Evolutionary conservation across 23 tunicate species (phyloP), one percentile per base, ranked within the genome.

Genomic region (Aplidium turbinatum): DNA sequence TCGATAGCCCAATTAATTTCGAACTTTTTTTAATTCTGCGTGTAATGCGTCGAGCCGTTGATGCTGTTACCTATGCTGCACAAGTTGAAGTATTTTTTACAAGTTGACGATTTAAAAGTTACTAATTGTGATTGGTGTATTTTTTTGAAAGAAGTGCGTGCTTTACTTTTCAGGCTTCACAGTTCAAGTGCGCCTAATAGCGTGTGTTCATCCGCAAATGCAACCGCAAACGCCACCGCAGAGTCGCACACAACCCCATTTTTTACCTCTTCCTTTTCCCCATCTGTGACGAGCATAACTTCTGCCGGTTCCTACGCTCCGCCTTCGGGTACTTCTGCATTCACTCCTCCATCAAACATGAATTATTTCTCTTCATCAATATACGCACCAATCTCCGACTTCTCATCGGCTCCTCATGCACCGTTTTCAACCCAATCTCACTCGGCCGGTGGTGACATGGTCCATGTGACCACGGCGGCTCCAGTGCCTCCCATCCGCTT

Each of bases 311-410:
- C 50, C 50, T 11, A 42, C 50, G 50, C 16, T 42, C 50, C 11
- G n/a, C n/a, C 50, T 11, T 42, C 50, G 16, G 7, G 21, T 55
- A 11, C 62, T 18, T 55, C 62, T 20, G 25, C 25, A 4, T 70
- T 47, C 35, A 47, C 76, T 47, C 58, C 76, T 47, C 58, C 75
- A 1, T 40, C 77, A 3, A 34, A 33, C 24, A 32, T 51, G 46
- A 47, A 32, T 66, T 66, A 80, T 31, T 80, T 66, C 64, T 57
- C 72, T 22, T 57, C 83, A 28, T 55, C 77, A 24, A 29, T 80
- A 0, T 69, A 80, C 75, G 25, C 85, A 23, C 75, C 32, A 18
- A 65, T 78, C 16, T 57, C 85, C 0, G 85, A 52, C 35, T 29
- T 80, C 31, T 1, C 76, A 2, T 28, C 38, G 19, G 45, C 13